Percentiles rank a stretch among this genome's conserved stretches.
Conservation (phyloP, 2,113 vertebrate species). For the Atractosteus spatula region DNA sequence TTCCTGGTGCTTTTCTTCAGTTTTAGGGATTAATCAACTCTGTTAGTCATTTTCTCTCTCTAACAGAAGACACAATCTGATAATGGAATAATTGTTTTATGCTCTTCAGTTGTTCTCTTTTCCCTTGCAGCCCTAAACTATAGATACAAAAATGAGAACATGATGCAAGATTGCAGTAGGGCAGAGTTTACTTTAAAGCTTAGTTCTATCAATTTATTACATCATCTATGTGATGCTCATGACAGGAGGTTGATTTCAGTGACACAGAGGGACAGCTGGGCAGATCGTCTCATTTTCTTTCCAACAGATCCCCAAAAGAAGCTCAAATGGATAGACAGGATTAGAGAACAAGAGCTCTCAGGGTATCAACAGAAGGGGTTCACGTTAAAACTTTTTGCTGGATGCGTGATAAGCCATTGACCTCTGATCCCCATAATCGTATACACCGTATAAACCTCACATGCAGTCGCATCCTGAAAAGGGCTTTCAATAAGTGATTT, state of each 20-base stretch:
- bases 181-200: no score
- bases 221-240: constrained; percentile 35
- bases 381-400: constrained; percentile 48
- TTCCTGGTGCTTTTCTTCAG: no score
- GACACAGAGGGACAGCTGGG: constrained; percentile 25
- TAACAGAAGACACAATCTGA: no score
- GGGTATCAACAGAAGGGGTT: constrained; percentile 40
- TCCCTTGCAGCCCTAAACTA: not conserved
- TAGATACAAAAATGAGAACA: constrained; percentile 37
- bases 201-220: no score
- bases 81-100: no score
- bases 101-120: constrained; percentile 4
- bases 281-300: constrained; percentile 53
- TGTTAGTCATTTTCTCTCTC: no score
- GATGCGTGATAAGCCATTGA: constrained; percentile 63
- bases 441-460: constrained; percentile 33
- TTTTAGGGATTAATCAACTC: no score
- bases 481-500: constrained; percentile 32
- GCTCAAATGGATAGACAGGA: constrained; percentile 1
- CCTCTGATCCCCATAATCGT: constrained; percentile 45
- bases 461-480: constrained; percentile 51
- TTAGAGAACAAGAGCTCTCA: constrained; percentile 9
- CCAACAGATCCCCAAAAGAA: constrained; percentile 51
- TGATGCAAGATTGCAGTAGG: constrained; percentile 28
- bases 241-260: constrained; percentile 41